Conservation (phyloP, 2,888 invertebrate genomes). For the Pyrrhosoma nymphula region DNA sequence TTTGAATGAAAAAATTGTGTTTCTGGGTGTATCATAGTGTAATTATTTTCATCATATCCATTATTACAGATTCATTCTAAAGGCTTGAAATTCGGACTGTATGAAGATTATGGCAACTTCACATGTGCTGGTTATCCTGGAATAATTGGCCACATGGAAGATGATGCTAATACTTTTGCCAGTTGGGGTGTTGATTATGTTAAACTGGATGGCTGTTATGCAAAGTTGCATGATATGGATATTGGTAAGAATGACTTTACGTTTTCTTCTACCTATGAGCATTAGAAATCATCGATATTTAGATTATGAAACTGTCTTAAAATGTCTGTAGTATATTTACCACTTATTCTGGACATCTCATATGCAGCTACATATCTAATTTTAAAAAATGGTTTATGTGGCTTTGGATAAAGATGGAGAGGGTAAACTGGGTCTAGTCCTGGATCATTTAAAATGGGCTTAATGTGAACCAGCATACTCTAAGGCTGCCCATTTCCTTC, state of each 20-base stretch:
- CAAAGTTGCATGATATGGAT: slow-evolving; percentile 81
- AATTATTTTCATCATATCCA: background rate
- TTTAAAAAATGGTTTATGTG: too few relatives aligned
- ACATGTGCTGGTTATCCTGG: slow-evolving; percentile 92
- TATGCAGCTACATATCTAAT: too few relatives aligned
- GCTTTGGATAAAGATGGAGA: too few relatives aligned
- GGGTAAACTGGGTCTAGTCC: too few relatives aligned
- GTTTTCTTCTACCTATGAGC: background rate
- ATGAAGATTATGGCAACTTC: slow-evolving; percentile 88
- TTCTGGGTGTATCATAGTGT: too few relatives aligned
- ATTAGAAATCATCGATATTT: background rate
- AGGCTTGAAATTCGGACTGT: slow-evolving; percentile 90
- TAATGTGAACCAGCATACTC: too few relatives aligned
- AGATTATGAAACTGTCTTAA: too few relatives aligned
- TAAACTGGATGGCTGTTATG: slow-evolving; percentile 90
- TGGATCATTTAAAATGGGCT: too few relatives aligned
- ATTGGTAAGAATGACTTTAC: slow-evolving; percentile 76
- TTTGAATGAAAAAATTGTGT: too few relatives aligned
- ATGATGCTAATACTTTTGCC: slow-evolving; percentile 87
- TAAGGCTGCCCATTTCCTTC: too few relatives aligned
- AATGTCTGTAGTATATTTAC: too few relatives aligned
- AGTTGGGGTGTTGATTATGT: slow-evolving; percentile 90
- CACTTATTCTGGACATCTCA: too few relatives aligned
- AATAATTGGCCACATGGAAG: slow-evolving; percentile 82
- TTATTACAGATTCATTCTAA: slow-evolving; percentile 83